Base-by-base conservation (phyloP, 2,888 invertebrate genomes). In the Epirrita christyi region DNA sequence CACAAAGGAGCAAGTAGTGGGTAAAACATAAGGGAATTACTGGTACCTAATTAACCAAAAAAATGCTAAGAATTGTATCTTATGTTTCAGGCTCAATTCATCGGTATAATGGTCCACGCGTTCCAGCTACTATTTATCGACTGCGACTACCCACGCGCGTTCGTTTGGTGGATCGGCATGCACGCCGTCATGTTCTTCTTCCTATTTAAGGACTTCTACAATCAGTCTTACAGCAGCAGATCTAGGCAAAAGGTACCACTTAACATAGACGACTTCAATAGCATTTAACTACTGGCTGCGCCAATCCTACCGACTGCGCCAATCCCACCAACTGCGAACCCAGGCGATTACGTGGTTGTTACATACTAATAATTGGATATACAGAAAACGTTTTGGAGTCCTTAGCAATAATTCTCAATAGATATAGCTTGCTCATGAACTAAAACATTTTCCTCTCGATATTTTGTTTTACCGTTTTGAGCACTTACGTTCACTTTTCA, bases 151-250 rank as follows among this genome's bases (percentile, higher is more conserved):
- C 98, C 98, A 50, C 94, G 95, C 72, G 97, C 96, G n/a, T 97
- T 97, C 87, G 97, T 97, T 67, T 97, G 97, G 97, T 98, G 97
- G 97, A 98, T 98, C 81, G 98, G 98, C 56, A 95, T 97, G 93
- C 98, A 98, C 88, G 98, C 98, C 0, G 95, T 98, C 67, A 96
- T 98, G 95, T 98, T 98, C 95, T 96, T 97, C 93, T 96, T 97
- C 94, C 94, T 98, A 61, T 98, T 98, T 93, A 96, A 96, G 79
- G 96, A 98, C 85, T 98, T 98, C 93, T 98, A 98, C 94, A 95
- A 96, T 80, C 94, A 96, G 83, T 94, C 95, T 13, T 97, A 97
- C 91, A 74, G 76, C 37, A 88, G 69, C 61, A 80, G 83, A 41
- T 37, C 28, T 80, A 72, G 81, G 81, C 84, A 77, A 29, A 59